Base-by-base conservation (phyloP, 2,113 vertebrate genomes). In the Jacana jacana region DNA sequence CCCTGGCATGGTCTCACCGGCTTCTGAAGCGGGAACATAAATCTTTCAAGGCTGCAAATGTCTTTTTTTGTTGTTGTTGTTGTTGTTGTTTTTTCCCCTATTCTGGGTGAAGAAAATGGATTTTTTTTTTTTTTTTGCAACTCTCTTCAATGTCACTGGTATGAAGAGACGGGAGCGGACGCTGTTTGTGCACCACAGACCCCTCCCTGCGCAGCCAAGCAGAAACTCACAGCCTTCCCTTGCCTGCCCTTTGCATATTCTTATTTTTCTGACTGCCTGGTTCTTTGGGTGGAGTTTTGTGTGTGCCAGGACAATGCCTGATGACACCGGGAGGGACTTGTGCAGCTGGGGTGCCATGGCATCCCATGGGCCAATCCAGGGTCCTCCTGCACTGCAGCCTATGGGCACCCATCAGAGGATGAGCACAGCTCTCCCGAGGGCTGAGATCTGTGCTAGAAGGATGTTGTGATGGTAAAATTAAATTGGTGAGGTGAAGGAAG, bases 1-100 rank as follows among this genome's bases (percentile, higher is more conserved):
- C 44, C 27, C 0, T n/a, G n/a, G 1, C 4, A 0, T 9, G 18
- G 49, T 60, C 86, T 83, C 1, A 0, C 15, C 2, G 3, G n/a
- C 55, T 82, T 89, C 58, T 73, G 69, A 49, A 77, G 35, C 22
- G 28, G 31, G 39, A 66, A 37, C 13, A 73, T 69, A 82, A 88
- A 85, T 93, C 76, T 91, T 88, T 63, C 58, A 69, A 46, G 55
- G 51, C 55, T 81, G 76, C 16, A 75, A 66, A 78, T 75, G 30
- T 31, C 40, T 39, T n/a, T 42, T n/a, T n/a, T 35, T 46, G 37
- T 46, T 46, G n/a, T n/a, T n/a, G n/a, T n/a, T n/a, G n/a, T n/a
- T n/a, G n/a, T n/a, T n/a, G n/a, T n/a, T n/a, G n/a, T 48, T 33
- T 23, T 24, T 7, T 17, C 20, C 16, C 9, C 18, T 68, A 25